Evolutionary conservation across 2,113 vertebrate species (phyloP).

Genomic region (Ophiodon elongatus): DNA sequence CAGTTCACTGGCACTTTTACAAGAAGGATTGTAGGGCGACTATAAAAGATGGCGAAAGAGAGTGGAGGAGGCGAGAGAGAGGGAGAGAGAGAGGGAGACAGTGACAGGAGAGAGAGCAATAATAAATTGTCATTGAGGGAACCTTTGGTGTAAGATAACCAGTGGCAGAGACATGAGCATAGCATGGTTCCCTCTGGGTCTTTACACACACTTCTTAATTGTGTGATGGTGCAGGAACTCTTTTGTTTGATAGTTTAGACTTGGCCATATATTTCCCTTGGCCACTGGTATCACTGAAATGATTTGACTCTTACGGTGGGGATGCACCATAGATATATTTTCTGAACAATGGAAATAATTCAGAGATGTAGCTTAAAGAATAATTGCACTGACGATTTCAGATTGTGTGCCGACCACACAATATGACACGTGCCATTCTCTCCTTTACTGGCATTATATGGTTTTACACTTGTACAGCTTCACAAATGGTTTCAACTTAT

Average conservation of each 20-base stretch:
- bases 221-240: slow-evolving; percentile 44
- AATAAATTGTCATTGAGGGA: slow-evolving; percentile 79
- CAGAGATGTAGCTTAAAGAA: slow-evolving; percentile 17
- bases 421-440: neutral
- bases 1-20: slow-evolving; percentile 75
- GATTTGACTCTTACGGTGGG: slow-evolving; percentile 31
- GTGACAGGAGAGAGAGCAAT: slow-evolving; percentile 54
- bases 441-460: neutral
- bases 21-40: slow-evolving; percentile 76
- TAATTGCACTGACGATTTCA: neutral
- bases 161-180: slow-evolving; percentile 62
- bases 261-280: slow-evolving; percentile 44
- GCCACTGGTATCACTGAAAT: slow-evolving; percentile 23
- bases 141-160: slow-evolving; percentile 80
- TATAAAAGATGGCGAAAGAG: slow-evolving; percentile 53
- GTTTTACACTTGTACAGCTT: neutral
- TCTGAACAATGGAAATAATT: slow-evolving; percentile 18
- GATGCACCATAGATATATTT: neutral
- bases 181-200: slow-evolving; percentile 49
- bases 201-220: slow-evolving; percentile 65
- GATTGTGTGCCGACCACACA: neutral
- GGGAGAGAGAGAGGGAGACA: slow-evolving; percentile 17
- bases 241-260: slow-evolving; percentile 46
- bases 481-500: neutral
- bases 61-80: slow-evolving; percentile 29